Evolutionary conservation across 2,888 invertebrate species (phyloP).

Genomic region (Notodonta dromedarius): DNA sequence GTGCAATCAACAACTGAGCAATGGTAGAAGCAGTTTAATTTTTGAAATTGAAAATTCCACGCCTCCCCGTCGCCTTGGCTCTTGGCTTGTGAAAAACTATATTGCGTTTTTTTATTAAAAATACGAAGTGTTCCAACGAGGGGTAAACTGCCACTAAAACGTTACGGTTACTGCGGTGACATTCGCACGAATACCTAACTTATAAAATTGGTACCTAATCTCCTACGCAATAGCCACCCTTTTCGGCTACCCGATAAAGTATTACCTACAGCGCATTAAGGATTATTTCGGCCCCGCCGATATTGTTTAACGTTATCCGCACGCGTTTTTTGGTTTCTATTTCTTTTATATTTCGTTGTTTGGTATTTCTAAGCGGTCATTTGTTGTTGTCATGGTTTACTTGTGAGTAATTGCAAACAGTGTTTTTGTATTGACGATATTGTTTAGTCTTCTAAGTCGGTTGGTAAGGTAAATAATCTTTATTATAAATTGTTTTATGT

Average conservation of each 20-base stretch:
- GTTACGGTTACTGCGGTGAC: constrained; percentile 81
- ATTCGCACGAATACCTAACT: constrained; percentile 77
- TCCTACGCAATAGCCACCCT: constrained; percentile 54
- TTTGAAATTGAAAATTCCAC: constrained; percentile 70
- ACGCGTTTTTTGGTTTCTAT: constrained; percentile 41
- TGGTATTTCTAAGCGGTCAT: constrained; percentile 19
- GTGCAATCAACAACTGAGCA: constrained; percentile 30
- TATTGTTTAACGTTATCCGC: constrained; percentile 55
- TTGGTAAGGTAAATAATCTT: too few relatives aligned
- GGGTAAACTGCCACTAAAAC: constrained; percentile 78
- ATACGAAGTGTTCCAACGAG: constrained; percentile 76
- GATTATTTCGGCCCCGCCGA: constrained; percentile 56
- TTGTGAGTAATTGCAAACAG: too few relatives aligned
- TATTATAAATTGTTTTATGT: too few relatives aligned
- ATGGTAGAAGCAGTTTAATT: constrained; percentile 55
- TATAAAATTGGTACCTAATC: constrained; percentile 74
- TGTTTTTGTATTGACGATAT: too few relatives aligned
- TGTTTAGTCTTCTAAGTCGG: too few relatives aligned
- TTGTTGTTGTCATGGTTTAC: constrained; percentile 14
- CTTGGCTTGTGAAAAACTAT: constrained; percentile 70
- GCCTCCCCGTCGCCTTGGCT: constrained; percentile 48
- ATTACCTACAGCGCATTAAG: constrained; percentile 62
- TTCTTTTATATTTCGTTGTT: constrained; percentile 34
- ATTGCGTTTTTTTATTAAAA: constrained; percentile 78
- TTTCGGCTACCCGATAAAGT: constrained; percentile 59